Evolutionary conservation across 2,113 vertebrate species (phyloP).

Genomic region (Eclectus roratus): DNA sequence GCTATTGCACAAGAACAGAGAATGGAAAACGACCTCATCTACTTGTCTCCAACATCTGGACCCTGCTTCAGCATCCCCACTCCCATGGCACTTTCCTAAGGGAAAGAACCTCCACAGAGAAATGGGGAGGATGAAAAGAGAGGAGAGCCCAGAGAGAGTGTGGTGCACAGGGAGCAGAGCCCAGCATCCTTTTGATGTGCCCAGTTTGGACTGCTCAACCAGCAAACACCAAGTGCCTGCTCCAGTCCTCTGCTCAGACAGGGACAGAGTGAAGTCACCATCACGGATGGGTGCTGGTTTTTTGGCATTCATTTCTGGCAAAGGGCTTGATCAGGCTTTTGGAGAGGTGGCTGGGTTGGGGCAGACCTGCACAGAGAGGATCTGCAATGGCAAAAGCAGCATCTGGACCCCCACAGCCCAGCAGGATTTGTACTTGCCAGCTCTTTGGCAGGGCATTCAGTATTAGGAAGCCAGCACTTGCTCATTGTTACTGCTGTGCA

Average conservation of each 20-base stretch:
- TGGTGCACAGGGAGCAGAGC: not conserved
- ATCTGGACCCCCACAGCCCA: not conserved
- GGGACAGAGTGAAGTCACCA: not conserved
- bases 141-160: not conserved
- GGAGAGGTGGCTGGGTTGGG: not conserved
- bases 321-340: not conserved
- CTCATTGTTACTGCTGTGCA: constrained; percentile 40
- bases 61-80: not conserved
- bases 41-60: not conserved
- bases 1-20: constrained; percentile 28
- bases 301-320: not conserved
- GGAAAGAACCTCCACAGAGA: not conserved
- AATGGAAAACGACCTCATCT: constrained; percentile 43
- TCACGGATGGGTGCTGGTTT: not conserved
- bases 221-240: not conserved
- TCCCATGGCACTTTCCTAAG: not conserved
- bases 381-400: not conserved
- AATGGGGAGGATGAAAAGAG: not conserved
- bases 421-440: not conserved
- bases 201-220: not conserved
- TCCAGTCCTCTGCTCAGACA: not conserved
- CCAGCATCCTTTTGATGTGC: not conserved
- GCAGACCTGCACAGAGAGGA: not conserved
- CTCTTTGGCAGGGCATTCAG: not conserved
- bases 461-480: not conserved